These are phyloP conservation scores for Nipponia nippon DNA, from an alignment of 2,113 vertebrate genomes.

Conservation along the genomic window DNA sequence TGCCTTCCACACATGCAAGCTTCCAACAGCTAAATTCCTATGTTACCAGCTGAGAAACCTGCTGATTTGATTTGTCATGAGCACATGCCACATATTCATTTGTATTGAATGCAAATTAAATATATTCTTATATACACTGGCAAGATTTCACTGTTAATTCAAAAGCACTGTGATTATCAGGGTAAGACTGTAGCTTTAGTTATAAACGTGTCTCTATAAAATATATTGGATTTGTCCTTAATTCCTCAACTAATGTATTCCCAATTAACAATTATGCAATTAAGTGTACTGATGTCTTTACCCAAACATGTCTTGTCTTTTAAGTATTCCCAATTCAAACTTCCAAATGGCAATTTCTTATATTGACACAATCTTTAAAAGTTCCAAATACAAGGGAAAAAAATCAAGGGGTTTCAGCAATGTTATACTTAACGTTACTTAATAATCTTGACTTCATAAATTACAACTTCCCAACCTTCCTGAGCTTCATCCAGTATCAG, in stretches of 20 bases:
- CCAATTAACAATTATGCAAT: not conserved
- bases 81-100: not conserved
- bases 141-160: not conserved
- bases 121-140: not conserved
- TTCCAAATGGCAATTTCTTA: not conserved
- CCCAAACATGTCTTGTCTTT: not conserved
- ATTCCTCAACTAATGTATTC: not conserved
- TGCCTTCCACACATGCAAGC: not conserved
- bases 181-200: not conserved
- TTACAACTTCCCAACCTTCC: not conserved
- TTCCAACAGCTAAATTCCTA: not conserved
- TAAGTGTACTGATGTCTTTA: not conserved
- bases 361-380: not conserved
- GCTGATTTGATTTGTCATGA: slow-evolving; percentile 12
- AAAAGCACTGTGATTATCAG: not conserved
- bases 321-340: not conserved
- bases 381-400: not conserved
- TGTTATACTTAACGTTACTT: not conserved
- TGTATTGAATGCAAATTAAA: slow-evolving; percentile 8
- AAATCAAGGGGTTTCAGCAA: not conserved
- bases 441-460: not conserved
- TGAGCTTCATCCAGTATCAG: not conserved
- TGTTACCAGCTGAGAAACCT: slow-evolving; percentile 12
- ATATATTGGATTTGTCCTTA: not conserved
- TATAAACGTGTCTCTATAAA: not conserved